Evolutionary conservation across 2,113 vertebrate genomes (phyloP).

Genomic region (Proteles cristata): DNA sequence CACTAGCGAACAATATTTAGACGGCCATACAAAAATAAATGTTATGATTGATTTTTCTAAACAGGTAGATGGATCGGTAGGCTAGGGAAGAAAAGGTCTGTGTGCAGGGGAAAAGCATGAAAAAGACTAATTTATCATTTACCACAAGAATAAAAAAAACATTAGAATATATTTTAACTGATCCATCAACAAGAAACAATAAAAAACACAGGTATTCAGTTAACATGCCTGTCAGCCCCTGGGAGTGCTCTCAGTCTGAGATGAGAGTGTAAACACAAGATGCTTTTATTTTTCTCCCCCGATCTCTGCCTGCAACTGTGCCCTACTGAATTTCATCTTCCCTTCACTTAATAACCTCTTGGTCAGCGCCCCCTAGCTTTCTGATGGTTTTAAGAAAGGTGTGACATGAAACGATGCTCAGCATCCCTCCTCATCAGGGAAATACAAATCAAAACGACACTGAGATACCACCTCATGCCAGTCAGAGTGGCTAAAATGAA

Average conservation of each 20-base stretch:
- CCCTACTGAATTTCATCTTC: neutral
- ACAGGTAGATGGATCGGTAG: neutral
- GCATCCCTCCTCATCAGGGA: no score
- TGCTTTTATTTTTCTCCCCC: neutral
- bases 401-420: neutral
- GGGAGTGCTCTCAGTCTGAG: neutral
- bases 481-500: no score
- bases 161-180: neutral
- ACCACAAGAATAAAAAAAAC: neutral
- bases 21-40: slow-evolving; percentile 9
- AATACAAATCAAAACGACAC: no score
- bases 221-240: neutral
- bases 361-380: neutral
- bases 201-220: neutral
- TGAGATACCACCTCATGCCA: no score
- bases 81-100: neutral
- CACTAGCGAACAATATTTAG: slow-evolving; percentile 26
- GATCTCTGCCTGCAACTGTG: neutral
- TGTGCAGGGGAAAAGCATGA: neutral
- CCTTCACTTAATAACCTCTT: neutral
- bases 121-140: slow-evolving; percentile 47
- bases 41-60: slow-evolving; percentile 48
- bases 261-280: neutral
- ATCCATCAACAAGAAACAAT: neutral
- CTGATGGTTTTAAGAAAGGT: neutral